A percentile compares a stretch with the other conserved stretches of the same genome.
Evolutionary conservation across 2,797 vertebrate genomes (phyloP).

Genomic region (Rhinoraja longicauda): DNA sequence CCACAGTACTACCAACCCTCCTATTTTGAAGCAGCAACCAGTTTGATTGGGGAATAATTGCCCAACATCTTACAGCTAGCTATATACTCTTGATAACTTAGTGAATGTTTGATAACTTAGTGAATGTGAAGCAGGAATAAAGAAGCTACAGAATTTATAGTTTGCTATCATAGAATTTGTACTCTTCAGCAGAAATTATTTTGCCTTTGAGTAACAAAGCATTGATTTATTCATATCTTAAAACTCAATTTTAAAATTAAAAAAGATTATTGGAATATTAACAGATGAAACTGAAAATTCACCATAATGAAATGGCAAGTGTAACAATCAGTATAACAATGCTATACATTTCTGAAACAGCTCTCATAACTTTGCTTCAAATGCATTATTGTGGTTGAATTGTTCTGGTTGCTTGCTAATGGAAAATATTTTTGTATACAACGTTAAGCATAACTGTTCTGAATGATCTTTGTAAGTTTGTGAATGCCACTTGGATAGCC

Average conservation of each 20-base stretch:
- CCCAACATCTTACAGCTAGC: not conserved
- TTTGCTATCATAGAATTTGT: not conserved
- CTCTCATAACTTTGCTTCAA: not conserved
- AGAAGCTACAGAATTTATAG: not conserved
- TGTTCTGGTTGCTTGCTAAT: not conserved
- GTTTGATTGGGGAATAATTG: not conserved
- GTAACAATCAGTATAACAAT: not conserved
- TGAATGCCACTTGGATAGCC: no score
- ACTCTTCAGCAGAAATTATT: not conserved
- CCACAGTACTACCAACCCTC: no score
- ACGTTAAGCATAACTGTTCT: not conserved
- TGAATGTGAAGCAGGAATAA: not conserved
- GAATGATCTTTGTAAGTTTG: not conserved
- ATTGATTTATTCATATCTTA: not conserved
- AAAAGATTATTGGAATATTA: not conserved
- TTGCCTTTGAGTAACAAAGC: not conserved
- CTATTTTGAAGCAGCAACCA: not conserved
- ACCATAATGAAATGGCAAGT: not conserved
- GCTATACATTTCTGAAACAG: not conserved
- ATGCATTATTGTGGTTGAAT: not conserved
- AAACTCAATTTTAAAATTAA: not conserved
- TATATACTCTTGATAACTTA: not conserved
- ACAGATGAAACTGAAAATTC: not conserved
- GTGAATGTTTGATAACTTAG: not conserved
- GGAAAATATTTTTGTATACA: not conserved